Evolutionary conservation across 2,888 invertebrate genomes (phyloP), one percentile per base, ranked within the genome.

Genomic region (Danaus chrysippus): DNA sequence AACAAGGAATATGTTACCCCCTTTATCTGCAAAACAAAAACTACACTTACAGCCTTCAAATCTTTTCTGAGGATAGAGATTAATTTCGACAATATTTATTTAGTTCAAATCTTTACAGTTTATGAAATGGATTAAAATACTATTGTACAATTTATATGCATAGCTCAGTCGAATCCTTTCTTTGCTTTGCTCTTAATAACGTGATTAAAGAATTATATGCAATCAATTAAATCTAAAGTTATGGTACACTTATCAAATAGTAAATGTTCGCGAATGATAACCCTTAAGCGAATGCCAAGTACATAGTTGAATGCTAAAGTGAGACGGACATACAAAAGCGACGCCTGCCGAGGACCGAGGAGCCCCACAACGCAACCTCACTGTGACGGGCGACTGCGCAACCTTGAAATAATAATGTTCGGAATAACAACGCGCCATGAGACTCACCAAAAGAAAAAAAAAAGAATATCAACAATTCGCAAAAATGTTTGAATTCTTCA

Each of bases 341-440:
- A 83, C 88, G 90, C 87, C 88, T 86, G 86, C 84, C 86, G 89
- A 85, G 87, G 90, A 89, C 83, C 86, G 89, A 85, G 87, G 90
- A 89, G 89, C 88, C 89, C 88, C 90, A 87, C 90, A 86, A 85
- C 87, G 88, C 87, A 89, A 89, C 87, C 85, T 88, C 86, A 87
- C 84, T 84, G 89, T 87, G 89, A 84, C 90, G 73, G 70, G 69
- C 74, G 87, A 85, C 87, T 86, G 84, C 82, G 83, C 90, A 90
- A 91, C 91, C 91, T 91, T 91, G 91, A 91, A 91, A 91, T 90
- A 90, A 90, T 90, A 91, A 91, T 91, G 91, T 88, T 86, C 87
- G 83, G 90, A 88, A 91, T 90, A 91, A 89, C 89, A 90, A 87
- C 88, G 89, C 86, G 88, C 87, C 84, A 84, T 85, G 87, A 89